These are phyloP conservation scores for Tetrao urogallus DNA, from an alignment of 2,113 vertebrate genomes.

Conservation along the genomic window DNA sequence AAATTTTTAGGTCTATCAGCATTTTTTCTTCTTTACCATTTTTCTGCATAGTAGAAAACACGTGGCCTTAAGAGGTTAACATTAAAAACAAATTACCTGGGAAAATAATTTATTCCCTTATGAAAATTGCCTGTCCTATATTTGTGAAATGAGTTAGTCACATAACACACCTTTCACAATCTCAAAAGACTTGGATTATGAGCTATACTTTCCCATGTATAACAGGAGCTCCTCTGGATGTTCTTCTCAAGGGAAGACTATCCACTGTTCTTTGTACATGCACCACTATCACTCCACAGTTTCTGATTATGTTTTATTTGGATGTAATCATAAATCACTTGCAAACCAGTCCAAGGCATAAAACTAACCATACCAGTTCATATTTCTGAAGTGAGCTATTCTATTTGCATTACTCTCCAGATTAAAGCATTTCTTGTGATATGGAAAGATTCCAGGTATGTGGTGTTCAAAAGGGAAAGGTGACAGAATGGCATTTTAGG, in stretches of 20 bases:
- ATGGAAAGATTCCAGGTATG: neutral
- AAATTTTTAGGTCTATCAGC: neutral
- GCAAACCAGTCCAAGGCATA: neutral
- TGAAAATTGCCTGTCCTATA: slow-evolving; percentile 16
- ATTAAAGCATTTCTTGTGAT: neutral
- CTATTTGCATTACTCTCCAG: neutral
- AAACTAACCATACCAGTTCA: slow-evolving; percentile 30
- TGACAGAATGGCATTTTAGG: neutral
- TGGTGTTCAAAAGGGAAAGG: neutral
- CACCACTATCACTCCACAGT: slow-evolving; percentile 31
- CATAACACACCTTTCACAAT: slow-evolving; percentile 23
- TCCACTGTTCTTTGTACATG: neutral
- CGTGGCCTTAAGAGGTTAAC: neutral
- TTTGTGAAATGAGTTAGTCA: slow-evolving; percentile 48
- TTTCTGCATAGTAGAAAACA: slow-evolving; percentile 8
- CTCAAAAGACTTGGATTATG: neutral
- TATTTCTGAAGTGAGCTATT: slow-evolving; percentile 12
- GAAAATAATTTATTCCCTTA: slow-evolving; percentile 29
- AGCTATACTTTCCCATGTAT: neutral
- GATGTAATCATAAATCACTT: neutral
- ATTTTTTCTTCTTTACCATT: neutral
- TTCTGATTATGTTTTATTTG: slow-evolving; percentile 50
- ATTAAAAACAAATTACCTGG: neutral
- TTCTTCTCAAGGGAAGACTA: neutral
- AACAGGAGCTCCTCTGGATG: neutral